A percentile compares a stretch with the other conserved stretches of the same genome.
Conservation (phyloP, 2,888 invertebrate genomes). For the Platycnemis pennipes region DNA sequence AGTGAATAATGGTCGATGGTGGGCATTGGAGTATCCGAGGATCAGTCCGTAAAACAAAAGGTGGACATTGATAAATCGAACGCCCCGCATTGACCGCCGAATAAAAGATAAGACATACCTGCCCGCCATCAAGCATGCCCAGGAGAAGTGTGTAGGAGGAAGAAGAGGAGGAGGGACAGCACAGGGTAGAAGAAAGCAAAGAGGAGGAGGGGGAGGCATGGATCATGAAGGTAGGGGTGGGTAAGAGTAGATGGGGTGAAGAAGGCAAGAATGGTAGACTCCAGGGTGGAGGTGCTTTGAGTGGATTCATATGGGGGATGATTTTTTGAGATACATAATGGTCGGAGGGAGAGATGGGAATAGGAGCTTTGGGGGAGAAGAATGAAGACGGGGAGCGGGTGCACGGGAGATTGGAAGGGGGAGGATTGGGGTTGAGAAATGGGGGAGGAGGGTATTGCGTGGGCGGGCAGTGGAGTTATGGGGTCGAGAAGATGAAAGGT, state of each 20-base stretch:
- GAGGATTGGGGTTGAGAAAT: neutral
- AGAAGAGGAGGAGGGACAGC: neutral
- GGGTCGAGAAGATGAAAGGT: conserved; percentile 59
- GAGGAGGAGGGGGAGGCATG: neutral
- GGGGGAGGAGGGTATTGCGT: neutral
- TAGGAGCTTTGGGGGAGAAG: neutral
- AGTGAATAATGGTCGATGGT: no score
- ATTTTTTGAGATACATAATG: conserved; percentile 28
- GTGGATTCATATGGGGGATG: conserved; percentile 43
- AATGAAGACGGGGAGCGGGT: neutral
- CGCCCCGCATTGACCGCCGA: neutral
- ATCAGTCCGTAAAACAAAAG: neutral
- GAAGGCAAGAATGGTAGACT: neutral
- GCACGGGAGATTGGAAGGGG: neutral
- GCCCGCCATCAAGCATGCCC: neutral
- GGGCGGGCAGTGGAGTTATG: conserved; percentile 13
- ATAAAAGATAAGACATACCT: neutral
- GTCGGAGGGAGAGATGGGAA: neutral
- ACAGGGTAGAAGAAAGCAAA: neutral
- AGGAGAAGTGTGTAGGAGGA: no score
- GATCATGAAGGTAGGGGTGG: neutral
- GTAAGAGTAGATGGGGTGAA: neutral
- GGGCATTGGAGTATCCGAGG: no score
- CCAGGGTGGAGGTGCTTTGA: neutral
- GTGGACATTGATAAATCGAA: neutral